Base-by-base conservation (phyloP, 2,797 vertebrate species). In the Rhinichthys osculus region DNA sequence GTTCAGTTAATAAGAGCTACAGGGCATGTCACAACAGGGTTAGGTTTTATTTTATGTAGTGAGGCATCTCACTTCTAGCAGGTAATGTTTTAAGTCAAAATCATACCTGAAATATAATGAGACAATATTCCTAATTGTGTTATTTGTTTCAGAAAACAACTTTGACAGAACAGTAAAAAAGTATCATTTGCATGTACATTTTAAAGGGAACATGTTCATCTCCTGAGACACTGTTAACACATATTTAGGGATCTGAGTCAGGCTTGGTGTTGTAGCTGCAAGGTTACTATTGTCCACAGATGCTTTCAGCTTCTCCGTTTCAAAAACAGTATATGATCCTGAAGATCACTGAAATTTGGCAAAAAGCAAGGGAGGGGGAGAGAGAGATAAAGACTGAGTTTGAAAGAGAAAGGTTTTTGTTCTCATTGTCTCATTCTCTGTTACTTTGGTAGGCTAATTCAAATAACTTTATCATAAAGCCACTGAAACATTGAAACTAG, bases 291-390 rank as follows among this genome's bases (percentile, higher is more conserved):
- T 69, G 42, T 21, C 57, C 9, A 14, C 59, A 52, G 59, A 76
- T 40, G 82, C 64, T 67, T 83, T 67, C 33, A 84, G 62, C 23
- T 40, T 77, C 73, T 84, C 82, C 1, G 62, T 78, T 84, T 84
- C 47, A 67, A 54, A 83, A 54, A 3, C 6, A 40, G 44, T 40
- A 67, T 50, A 76, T 77, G 23, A 69, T 84, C 47, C 33, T 30
- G 23, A 38, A 54, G 62, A 74, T 66, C 30, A 30, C 50, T 40
- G 40, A 50, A 74, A 38, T 64, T 74, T 33, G 13, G 10, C 59
- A 30, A 23, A 84, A 80, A 67, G 44, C 11, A 2, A 50, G 16
- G 17, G 59, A 66, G 17, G 1, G n/a, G 64, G 9, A 17, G 27
- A 66, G 59, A 66, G 6, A 21, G 40, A 47, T 47, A 50, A 50